Conservation (phyloP, 1,140 invertebrate species). For the Pectinophora gossypiella region DNA sequence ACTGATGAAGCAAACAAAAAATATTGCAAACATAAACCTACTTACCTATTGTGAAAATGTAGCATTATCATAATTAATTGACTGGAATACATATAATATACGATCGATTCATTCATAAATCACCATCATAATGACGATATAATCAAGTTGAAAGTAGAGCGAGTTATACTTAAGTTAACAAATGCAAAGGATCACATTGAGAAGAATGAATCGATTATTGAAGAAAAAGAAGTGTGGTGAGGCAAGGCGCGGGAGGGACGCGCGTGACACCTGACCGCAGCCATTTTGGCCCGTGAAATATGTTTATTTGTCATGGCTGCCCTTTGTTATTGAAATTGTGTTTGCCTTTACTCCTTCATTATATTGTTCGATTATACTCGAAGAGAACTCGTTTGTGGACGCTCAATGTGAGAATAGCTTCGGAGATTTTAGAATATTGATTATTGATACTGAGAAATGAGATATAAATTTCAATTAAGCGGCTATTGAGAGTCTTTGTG, state of each 20-base stretch:
- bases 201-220: slow-evolving; percentile 66
- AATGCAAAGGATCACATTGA: slow-evolving; percentile 50
- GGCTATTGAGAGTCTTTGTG: slow-evolving; percentile 57
- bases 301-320: slow-evolving; percentile 73
- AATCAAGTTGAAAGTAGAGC: background rate
- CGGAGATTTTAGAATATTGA: slow-evolving; percentile 72
- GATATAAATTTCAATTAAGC: slow-evolving; percentile 74
- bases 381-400: slow-evolving; percentile 65
- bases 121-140: background rate
- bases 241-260: slow-evolving; percentile 29
- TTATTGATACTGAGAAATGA: slow-evolving; percentile 74
- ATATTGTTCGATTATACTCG: slow-evolving; percentile 72
- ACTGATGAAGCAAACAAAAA: too few species aligned
- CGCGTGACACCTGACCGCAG: slow-evolving; percentile 70
- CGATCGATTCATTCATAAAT: background rate
- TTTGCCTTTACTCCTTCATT: slow-evolving; percentile 73
- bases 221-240: slow-evolving; percentile 44
- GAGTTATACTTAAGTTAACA: slow-evolving; percentile 35
- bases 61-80: too few species aligned
- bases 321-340: slow-evolving; percentile 75
- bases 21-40: too few species aligned
- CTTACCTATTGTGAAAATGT: too few species aligned
- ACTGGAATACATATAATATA: background rate
- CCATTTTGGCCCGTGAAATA: slow-evolving; percentile 74
- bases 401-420: slow-evolving; percentile 65